Evolutionary conservation across 2,113 vertebrate genomes (phyloP), one percentile per base, ranked within the genome.

Genomic region (Sakesphorus luctuosus): DNA sequence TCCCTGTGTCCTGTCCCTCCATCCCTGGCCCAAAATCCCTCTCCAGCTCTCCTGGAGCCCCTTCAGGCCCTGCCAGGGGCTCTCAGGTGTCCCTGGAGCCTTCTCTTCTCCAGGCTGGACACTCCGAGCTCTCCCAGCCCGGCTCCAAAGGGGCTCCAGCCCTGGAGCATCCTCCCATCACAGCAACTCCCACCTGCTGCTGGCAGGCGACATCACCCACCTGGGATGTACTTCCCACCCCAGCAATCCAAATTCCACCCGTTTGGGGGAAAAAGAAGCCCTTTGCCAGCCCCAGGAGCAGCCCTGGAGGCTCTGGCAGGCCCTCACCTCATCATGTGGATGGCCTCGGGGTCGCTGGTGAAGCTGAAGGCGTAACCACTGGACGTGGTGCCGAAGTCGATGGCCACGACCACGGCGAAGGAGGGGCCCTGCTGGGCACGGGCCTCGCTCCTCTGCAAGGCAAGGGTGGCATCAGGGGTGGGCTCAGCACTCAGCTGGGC

Each of bases 301-400:
- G 47, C 26, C 8, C 26, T 4, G 2, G 21, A 15, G 3, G 4
- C n/a, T 6, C 43, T 1, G 10, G 14, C 8, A 1, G 9, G 16
- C 20, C 8, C 67, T 90, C 94, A 99, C 99, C 99, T 99, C 99
- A 99, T 99, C 99, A 99, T 99, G 97, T 99, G 99, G 82, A 99
- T 99, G 97, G 99, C 98, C 74, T 99, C 99, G 0, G 99, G 98
- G 92, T 99, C 99, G 23, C 98, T 98, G 26, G 98, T 97, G 94
- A 99, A 99, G 97, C 99, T 99, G 98, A 99, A 99, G 44, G 99
- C 99, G 8, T 99, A 99, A 94, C 99, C 99, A 3, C 99, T 99
- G 90, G 99, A 99, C 0, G 99, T 99, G 16, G 99, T 99, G 31
- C 99, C 99, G 0, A 99, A 99, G 95, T 99, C 99, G 5, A 99